A percentile compares a stretch with the other conserved stretches of the same genome.
Evolutionary conservation across 1,140 invertebrate species (phyloP).

Genomic region (Caerostris darwini): DNA sequence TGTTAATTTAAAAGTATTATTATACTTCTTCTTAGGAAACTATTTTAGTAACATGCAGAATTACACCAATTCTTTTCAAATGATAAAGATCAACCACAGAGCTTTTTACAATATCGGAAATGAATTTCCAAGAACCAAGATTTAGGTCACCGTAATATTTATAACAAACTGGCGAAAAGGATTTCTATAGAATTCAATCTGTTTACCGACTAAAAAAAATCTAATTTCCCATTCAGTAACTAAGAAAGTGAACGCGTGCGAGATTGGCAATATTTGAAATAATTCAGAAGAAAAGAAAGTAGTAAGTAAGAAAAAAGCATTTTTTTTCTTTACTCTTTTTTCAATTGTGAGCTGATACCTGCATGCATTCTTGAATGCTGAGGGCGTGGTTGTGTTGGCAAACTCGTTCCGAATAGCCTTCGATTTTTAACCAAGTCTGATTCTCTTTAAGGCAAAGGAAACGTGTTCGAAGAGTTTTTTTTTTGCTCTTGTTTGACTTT

Average conservation of each 20-base stretch:
- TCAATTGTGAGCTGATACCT: background rate
- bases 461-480: background rate
- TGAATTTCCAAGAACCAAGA: background rate
- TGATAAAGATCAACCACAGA: background rate
- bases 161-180: background rate
- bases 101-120: background rate
- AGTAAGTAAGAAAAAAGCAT: too few relatives aligned
- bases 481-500: background rate
- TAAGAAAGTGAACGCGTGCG: conserved; percentile 8
- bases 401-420: conserved; percentile 23
- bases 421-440: background rate
- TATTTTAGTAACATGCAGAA: background rate
- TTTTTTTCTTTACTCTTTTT: background rate
- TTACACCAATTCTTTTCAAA: background rate
- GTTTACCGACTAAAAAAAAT: background rate
- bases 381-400: background rate
- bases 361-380: background rate
- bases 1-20: too few relatives aligned
- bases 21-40: too few relatives aligned
- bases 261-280: conserved; percentile 7
- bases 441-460: background rate
- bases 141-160: background rate
- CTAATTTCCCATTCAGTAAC: background rate
- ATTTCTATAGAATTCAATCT: background rate
- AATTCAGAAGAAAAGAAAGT: background rate